Conservation (phyloP, 2,888 invertebrate species). For the Drosophila koepferae region DNA sequence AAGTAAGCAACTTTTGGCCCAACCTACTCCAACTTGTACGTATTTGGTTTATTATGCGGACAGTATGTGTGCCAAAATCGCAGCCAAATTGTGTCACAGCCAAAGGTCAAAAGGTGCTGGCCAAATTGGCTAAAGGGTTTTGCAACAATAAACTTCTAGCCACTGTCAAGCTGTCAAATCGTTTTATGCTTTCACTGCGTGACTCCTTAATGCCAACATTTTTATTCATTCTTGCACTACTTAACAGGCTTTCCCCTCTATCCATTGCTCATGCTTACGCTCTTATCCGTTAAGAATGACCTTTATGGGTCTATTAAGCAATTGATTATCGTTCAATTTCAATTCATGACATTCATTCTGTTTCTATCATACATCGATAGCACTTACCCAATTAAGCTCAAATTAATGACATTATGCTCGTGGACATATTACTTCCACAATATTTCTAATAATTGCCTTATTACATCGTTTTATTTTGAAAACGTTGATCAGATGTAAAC, state of each 20-base stretch:
- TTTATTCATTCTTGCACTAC: constrained; percentile 10
- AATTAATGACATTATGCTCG: not conserved
- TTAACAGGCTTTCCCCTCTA: not conserved
- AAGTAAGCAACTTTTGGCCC: constrained; percentile 30
- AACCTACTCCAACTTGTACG: constrained; percentile 17
- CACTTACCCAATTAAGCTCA: not conserved
- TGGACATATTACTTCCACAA: not conserved
- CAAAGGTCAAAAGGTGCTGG: constrained; percentile 39
- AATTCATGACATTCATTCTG: not conserved
- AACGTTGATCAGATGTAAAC: no score
- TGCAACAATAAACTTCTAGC: constrained; percentile 9
- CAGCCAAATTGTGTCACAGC: constrained; percentile 4
- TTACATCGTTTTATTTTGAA: not conserved
- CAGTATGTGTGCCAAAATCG: constrained; percentile 17
- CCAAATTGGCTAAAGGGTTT: constrained; percentile 33
- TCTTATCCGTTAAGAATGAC: not conserved
- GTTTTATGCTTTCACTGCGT: constrained; percentile 21
- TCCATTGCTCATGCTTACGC: not conserved
- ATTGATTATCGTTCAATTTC: constrained; percentile 4
- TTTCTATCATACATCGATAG: not conserved
- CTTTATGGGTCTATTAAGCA: not conserved
- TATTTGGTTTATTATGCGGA: constrained; percentile 37
- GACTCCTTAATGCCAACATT: constrained; percentile 10
- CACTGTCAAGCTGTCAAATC: constrained; percentile 37
- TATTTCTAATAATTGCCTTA: not conserved